Evolutionary conservation across 2,888 invertebrate species (phyloP).

Genomic region (Byasa hedistus): DNA sequence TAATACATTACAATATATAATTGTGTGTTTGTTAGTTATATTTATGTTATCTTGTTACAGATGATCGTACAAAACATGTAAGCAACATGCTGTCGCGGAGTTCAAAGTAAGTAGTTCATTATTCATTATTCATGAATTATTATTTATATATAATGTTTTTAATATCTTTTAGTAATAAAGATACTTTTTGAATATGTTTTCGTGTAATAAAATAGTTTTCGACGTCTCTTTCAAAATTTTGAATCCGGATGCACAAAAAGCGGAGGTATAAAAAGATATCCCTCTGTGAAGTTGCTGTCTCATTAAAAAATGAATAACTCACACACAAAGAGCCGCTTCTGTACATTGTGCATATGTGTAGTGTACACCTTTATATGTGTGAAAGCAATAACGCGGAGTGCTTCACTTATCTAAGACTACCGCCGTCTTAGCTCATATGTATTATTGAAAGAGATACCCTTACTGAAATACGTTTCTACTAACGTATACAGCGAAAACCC

Average conservation of each 20-base stretch:
- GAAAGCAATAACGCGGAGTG: slow-evolving; percentile 25
- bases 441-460: slow-evolving; percentile 19
- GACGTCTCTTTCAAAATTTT: no score
- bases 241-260: no score
- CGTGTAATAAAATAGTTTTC: no score
- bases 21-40: neutral
- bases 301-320: neutral
- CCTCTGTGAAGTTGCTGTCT: no score
- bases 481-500: neutral
- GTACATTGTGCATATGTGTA: neutral
- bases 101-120: slow-evolving; percentile 6
- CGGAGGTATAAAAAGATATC: no score
- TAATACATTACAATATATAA: no score
- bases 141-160: no score
- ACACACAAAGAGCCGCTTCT: no score
- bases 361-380: neutral
- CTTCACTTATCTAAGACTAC: slow-evolving; percentile 18
- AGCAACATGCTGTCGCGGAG: neutral
- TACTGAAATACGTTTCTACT: neutral
- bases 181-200: no score
- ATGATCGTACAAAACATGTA: neutral
- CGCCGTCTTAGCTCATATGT: slow-evolving; percentile 22
- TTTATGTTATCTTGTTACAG: slow-evolving; percentile 15
- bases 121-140: no score
- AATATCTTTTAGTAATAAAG: no score